Base-by-base conservation (phyloP, 1,140 invertebrate genomes). In the Bemisia tabaci region DNA sequence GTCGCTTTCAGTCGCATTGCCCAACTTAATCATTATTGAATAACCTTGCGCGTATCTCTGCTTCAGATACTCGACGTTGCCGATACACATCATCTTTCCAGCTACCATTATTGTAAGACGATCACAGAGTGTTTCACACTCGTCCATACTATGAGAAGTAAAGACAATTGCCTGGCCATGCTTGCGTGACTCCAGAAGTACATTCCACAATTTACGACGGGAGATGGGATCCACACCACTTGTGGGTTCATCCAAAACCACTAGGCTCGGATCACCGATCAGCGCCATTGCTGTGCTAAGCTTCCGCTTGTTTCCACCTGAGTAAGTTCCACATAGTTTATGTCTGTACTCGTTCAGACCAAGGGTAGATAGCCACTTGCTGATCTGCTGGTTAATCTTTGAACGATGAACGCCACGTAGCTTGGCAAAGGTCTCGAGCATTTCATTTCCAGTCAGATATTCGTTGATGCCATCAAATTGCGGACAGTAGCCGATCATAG, bases 251-350 rank as follows among this genome's bases (percentile, higher is more conserved):
- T 92, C 94, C 69, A 97, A 78, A 74, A 94, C 93, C 26, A 97
- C 83, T 21, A 97, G 82, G 12, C 88, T 83, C 2, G 93, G 91
- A 79, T 94, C 87, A n/a, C 92, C 94, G 58, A 97, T 82, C 69
- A 97, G 86, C 11, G 95, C 90, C 62, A 99, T 85, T 0, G 94
- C 94, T 59, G 94, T 93, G 70, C 91, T 96, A 25, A 99, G 78
- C 77, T 98, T 97, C 59, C 95, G 82, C 75, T 95, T 97, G 71
- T 97, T 98, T 0, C 95, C 96, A 12, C 93, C 93, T 74, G 92
- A 95, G 58, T 74, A 74, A 17, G 23, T 65, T 17, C 70, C 70
- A 64, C 71, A 69, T 12, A 39, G 22, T 61, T 62, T 62, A 66
- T 72, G 33, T 33, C 65, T 62, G 61, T 71, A 69, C 23, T 71